These are phyloP conservation scores for Mandrillus leucophaeus DNA, from an alignment of 2,113 vertebrate genomes.

Conservation along the genomic window DNA sequence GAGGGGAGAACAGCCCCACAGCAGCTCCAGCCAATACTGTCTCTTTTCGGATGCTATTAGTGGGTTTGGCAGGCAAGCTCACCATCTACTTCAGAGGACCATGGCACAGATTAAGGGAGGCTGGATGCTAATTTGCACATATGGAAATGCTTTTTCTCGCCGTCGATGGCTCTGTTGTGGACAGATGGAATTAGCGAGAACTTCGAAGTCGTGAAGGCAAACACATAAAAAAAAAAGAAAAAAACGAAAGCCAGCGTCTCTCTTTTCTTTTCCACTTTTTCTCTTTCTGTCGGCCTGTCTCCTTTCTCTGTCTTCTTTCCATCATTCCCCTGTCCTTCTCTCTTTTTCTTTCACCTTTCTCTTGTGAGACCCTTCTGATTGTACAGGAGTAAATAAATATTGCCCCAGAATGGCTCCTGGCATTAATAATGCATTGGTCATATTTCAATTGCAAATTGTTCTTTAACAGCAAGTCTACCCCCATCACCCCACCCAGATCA, in stretches of 20 bases:
- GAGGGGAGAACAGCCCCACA: constrained; percentile 57
- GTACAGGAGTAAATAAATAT: constrained; percentile 74
- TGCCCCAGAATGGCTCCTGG: constrained; percentile 41
- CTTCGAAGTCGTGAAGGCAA: constrained; percentile 97
- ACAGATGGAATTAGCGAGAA: constrained; percentile 98
- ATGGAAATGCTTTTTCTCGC: constrained; percentile 97
- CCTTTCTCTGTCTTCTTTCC: not conserved
- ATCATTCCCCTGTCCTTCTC: not conserved
- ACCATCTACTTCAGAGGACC: constrained; percentile 90
- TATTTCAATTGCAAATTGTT: constrained; percentile 75
- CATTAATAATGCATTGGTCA: constrained; percentile 76
- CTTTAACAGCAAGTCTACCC: not conserved
- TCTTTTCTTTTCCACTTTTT: not conserved
- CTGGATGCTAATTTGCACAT: constrained; percentile 97
- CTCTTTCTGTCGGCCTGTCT: not conserved
- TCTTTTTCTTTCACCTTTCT: constrained; percentile 9
- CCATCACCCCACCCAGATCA: not conserved
- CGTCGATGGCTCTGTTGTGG: constrained; percentile 95
- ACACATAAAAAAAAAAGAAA: constrained; percentile 88
- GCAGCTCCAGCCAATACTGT: constrained; percentile 84
- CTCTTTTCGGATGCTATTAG: constrained; percentile 91
- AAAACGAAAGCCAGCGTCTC: constrained; percentile 47
- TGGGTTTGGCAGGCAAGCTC: constrained; percentile 89
- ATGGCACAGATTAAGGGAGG: constrained; percentile 89
- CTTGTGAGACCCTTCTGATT: constrained; percentile 70